Percentiles rank a stretch among this genome's conserved stretches.
Evolutionary conservation across 2,797 vertebrate genomes (phyloP).

Genomic region (Taenioides sp.): DNA sequence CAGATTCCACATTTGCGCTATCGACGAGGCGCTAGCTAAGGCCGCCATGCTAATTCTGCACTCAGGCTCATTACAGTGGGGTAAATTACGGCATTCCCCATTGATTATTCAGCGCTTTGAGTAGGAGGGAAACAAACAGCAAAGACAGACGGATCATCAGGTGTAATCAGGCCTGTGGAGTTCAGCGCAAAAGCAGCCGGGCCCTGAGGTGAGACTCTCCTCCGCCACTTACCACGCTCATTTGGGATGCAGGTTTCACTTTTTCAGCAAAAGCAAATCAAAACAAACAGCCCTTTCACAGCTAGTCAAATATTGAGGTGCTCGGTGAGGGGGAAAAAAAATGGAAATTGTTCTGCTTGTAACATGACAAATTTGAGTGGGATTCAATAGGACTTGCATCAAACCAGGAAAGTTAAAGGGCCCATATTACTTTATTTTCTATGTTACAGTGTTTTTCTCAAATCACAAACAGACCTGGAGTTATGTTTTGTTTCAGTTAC

Average conservation of each 20-base stretch:
- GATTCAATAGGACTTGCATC: neutral
- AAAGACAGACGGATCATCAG: conserved; percentile 32
- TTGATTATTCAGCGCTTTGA: conserved; percentile 49
- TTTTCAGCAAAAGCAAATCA: conserved; percentile 5
- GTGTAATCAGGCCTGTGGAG: conserved; percentile 39
- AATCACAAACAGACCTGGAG: no score
- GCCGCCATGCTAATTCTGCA: conserved; percentile 57
- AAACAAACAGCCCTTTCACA: neutral
- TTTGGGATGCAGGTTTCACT: conserved; percentile 14
- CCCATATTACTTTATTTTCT: no score
- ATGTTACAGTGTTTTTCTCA: no score
- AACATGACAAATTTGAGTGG: neutral
- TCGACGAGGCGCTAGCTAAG: conserved; percentile 47
- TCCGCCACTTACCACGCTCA: conserved; percentile 3
- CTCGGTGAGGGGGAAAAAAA: neutral
- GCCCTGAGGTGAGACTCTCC: conserved; percentile 9
- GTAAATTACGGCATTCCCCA: conserved; percentile 47
- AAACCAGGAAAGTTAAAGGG: neutral
- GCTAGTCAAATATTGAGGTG: neutral
- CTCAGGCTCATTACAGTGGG: conserved; percentile 45
- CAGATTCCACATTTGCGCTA: conserved; percentile 63
- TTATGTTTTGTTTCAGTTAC: no score
- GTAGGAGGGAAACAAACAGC: conserved; percentile 25
- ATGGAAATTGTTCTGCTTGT: neutral
- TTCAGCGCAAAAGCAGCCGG: conserved; percentile 27